Conservation (phyloP, 2,113 vertebrate species). For the Hemicordylus capensis region DNA sequence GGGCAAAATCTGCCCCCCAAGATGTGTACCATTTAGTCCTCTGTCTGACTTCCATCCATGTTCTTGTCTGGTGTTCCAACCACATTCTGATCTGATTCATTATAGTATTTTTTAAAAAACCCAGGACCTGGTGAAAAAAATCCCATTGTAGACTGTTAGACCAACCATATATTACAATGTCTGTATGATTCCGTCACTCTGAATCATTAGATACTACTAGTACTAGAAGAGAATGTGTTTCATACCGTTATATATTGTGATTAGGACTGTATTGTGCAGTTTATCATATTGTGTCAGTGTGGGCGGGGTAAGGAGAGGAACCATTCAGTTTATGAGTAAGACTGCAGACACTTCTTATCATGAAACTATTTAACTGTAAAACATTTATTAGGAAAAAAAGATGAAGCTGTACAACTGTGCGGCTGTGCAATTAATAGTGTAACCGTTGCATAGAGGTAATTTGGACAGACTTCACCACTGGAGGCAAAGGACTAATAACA, state of each 20-base stretch:
- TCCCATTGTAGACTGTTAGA: neutral
- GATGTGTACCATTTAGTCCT: neutral
- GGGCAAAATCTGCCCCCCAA: neutral
- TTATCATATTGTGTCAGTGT: neutral
- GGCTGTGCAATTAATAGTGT: slow-evolving; percentile 30
- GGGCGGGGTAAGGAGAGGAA: neutral
- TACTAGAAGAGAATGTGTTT: neutral
- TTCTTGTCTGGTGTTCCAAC: neutral
- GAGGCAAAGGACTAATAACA: slow-evolving; percentile 57
- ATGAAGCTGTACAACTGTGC: slow-evolving; percentile 31
- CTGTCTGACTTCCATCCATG: neutral
- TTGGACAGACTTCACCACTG: slow-evolving; percentile 51
- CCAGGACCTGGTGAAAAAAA: neutral
- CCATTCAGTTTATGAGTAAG: neutral
- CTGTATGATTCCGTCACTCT: neutral
- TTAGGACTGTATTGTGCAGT: neutral
- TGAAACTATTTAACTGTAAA: slow-evolving; percentile 38
- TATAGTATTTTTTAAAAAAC: neutral
- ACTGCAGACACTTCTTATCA: neutral
- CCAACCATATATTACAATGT: neutral
- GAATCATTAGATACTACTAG: neutral
- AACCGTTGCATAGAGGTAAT: slow-evolving; percentile 37
- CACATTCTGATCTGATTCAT: neutral
- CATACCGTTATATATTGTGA: neutral
- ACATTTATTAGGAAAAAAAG: slow-evolving; percentile 21